Evolutionary conservation across 1,140 invertebrate species (phyloP).

Genomic region (Drosophila sulfurigaster): DNA sequence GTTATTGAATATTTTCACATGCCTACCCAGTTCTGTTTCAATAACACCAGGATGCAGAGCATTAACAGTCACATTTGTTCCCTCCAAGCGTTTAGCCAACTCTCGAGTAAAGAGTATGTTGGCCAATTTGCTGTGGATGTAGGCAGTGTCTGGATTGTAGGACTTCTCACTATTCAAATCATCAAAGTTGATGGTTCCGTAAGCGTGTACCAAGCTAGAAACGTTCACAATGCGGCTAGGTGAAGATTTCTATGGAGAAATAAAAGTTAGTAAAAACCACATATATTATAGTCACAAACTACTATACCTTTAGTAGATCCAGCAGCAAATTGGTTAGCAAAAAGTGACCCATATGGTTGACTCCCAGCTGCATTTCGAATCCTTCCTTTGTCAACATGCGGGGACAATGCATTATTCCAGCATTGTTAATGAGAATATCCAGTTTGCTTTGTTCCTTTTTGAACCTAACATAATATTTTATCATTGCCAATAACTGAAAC

Average conservation of each 20-base stretch:
- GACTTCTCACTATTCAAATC: conserved; percentile 91
- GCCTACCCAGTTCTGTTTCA: conserved; percentile 91
- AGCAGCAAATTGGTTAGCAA: conserved; percentile 94
- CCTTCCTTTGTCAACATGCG: conserved; percentile 91
- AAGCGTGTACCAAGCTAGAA: conserved; percentile 89
- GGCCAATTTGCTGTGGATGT: conserved; percentile 95
- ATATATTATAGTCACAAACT: not conserved
- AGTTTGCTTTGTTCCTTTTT: conserved; percentile 89
- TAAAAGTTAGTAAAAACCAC: not conserved
- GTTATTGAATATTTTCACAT: conserved; percentile 89
- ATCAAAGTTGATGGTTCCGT: conserved; percentile 89
- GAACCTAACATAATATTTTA: conserved; percentile 80
- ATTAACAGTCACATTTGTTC: conserved; percentile 92
- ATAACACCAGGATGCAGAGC: conserved; percentile 94
- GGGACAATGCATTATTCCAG: conserved; percentile 92
- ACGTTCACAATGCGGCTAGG: conserved; percentile 93
- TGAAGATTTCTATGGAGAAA: conserved; percentile 86
- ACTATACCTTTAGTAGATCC: conserved; percentile 89
- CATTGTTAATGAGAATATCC: conserved; percentile 96
- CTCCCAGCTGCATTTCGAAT: conserved; percentile 95
- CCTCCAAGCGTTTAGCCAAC: conserved; percentile 89
- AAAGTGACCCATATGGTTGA: conserved; percentile 95
- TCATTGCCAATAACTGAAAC: too few relatives aligned
- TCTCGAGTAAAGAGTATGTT: conserved; percentile 93
- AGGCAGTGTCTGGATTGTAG: conserved; percentile 90